Evolutionary conservation across 1,140 invertebrate genomes (phyloP).

Genomic region (Drosophila sp.): DNA sequence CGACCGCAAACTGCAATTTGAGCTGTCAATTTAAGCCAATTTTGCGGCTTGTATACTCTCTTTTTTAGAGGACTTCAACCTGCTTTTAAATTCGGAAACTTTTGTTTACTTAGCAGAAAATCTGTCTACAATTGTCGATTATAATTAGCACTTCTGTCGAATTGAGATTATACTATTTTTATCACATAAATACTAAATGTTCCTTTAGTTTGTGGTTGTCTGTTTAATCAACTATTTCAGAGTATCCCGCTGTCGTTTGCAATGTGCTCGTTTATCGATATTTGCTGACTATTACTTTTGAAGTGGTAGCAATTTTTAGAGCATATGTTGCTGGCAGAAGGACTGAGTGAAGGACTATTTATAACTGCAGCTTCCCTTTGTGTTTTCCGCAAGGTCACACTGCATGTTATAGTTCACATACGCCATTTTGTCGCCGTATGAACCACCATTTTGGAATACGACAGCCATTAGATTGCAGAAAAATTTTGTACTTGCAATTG

Average conservation of each 20-base stretch:
- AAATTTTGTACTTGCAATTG: slow-evolving; percentile 7
- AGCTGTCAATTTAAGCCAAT: slow-evolving; percentile 39
- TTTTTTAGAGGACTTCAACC: not conserved
- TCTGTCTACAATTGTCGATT: too few species aligned
- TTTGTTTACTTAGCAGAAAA: too few species aligned
- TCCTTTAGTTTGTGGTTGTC: too few species aligned
- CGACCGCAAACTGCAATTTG: slow-evolving; percentile 36
- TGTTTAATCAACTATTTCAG: not conserved
- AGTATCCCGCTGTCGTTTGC: not conserved
- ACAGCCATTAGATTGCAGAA: slow-evolving; percentile 38
- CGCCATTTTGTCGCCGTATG: slow-evolving; percentile 22
- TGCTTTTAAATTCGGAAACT: too few species aligned
- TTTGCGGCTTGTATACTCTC: not conserved
- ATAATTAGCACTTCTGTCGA: too few species aligned
- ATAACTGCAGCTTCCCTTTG: slow-evolving; percentile 33
- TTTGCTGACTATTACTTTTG: slow-evolving; percentile 16
- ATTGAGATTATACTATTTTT: too few species aligned
- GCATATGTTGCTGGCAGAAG: slow-evolving; percentile 59
- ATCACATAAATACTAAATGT: too few species aligned
- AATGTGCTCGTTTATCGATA: slow-evolving; percentile 12
- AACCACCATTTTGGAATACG: slow-evolving; percentile 30
- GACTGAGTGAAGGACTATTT: slow-evolving; percentile 49
- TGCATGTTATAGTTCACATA: slow-evolving; percentile 23
- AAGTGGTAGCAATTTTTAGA: slow-evolving; percentile 25
- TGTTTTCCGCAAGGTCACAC: slow-evolving; percentile 54